Percentiles rank a stretch among this genome's conserved stretches.
phyloP scores from a whole-genome alignment of 2,797 vertebrate genomes.

The Falco concolor region DNA sequence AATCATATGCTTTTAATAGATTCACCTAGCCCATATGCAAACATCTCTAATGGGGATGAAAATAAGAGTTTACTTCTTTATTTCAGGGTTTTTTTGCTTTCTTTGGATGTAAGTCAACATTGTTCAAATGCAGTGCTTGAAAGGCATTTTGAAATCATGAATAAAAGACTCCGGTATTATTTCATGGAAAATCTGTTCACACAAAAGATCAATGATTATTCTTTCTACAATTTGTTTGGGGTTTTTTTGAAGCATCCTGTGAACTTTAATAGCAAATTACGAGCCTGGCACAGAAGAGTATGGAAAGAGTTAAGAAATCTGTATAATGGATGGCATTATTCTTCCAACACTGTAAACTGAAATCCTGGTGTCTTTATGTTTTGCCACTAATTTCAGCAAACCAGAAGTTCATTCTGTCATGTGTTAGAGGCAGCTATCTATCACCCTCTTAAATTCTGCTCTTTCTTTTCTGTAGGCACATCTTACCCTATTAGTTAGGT shows the following conservation, averaged over 20 bases:
- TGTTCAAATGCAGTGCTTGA: neutral
- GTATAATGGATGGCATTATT: neutral
- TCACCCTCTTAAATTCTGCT: neutral
- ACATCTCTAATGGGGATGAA: neutral
- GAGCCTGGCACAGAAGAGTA: neutral
- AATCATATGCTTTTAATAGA: neutral
- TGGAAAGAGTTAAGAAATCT: neutral
- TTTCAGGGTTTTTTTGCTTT: neutral
- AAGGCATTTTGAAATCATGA: neutral
- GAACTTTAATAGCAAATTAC: neutral
- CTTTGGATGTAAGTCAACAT: neutral
- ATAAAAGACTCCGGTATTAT: neutral
- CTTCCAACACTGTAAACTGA: neutral
- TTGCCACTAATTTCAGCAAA: neutral
- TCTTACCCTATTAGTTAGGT: neutral
- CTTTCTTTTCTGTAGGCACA: neutral
- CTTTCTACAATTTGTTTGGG: neutral
- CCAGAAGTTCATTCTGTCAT: neutral
- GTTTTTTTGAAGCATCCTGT: neutral
- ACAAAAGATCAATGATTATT: neutral
- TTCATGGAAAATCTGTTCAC: neutral
- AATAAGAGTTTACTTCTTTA: neutral
- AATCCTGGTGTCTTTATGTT: neutral
- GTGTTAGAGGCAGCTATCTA: neutral
- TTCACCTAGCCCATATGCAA: neutral